phyloP scores from a whole-genome alignment of 2,113 vertebrate genomes.

The Enhydra lutris region DNA sequence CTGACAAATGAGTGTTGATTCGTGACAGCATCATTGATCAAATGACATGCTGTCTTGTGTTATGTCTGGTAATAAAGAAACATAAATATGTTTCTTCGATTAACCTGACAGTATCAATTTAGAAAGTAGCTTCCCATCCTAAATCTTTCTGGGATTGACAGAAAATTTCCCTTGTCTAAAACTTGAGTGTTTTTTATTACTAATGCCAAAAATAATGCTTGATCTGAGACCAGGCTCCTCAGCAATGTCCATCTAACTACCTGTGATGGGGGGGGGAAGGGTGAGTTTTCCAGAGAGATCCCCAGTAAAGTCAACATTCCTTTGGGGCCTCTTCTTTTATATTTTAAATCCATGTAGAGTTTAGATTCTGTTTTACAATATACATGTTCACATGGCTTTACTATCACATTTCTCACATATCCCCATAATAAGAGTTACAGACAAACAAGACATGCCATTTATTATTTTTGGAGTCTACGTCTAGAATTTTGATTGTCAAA shows the following conservation, averaged over 20 bases:
- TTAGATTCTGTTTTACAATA: neutral
- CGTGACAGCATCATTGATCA: constrained; percentile 43
- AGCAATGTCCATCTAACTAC: neutral
- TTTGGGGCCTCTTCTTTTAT: neutral
- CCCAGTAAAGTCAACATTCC: neutral
- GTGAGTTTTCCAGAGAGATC: neutral
- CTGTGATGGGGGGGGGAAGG: neutral
- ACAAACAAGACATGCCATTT: neutral
- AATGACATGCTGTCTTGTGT: constrained; percentile 20
- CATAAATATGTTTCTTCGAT: neutral
- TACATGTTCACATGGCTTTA: neutral
- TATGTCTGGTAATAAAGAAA: constrained; percentile 35
- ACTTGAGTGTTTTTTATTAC: neutral
- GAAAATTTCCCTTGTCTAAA: constrained; percentile 24
- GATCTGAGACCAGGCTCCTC: neutral
- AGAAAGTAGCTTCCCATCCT: neutral
- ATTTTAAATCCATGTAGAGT: neutral
- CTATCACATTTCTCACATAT: neutral
- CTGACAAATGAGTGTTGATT: constrained; percentile 10
- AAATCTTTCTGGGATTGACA: neutral
- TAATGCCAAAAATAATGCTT: neutral
- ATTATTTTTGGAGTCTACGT: neutral
- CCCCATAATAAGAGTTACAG: neutral
- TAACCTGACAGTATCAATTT: constrained; percentile 23
- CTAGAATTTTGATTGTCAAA: neutral